Percentiles rank a stretch among this genome's conserved stretches.
phyloP scores from a whole-genome alignment of 2,113 vertebrate species.

The Thermophis baileyi region DNA sequence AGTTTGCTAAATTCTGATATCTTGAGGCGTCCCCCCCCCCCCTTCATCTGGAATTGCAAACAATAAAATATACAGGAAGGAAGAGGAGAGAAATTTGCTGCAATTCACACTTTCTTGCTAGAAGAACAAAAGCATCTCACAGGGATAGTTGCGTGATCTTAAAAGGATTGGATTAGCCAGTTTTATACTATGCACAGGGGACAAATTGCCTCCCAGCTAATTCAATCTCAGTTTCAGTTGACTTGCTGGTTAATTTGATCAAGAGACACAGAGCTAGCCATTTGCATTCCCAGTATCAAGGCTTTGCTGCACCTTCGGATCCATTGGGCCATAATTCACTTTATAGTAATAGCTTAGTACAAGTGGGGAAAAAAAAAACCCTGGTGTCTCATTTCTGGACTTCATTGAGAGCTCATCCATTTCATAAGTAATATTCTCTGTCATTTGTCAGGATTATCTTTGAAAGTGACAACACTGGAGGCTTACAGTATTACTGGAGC shows the following conservation, averaged over 20 bases:
- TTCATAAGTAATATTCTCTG: neutral
- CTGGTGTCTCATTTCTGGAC: neutral
- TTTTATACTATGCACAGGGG: neutral
- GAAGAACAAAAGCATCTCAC: neutral
- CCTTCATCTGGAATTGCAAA: neutral
- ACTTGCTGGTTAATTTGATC: constrained; percentile 10
- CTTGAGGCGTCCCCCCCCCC: neutral
- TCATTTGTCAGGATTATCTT: neutral
- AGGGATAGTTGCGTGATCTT: neutral
- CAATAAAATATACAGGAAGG: neutral
- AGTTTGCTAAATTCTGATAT: neutral
- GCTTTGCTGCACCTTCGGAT: neutral
- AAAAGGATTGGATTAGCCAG: neutral
- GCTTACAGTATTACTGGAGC: neutral
- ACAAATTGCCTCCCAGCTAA: neutral
- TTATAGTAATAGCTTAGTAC: neutral
- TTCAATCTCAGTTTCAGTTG: neutral
- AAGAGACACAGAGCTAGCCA: neutral
- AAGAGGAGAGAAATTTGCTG: no score
- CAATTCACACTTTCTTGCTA: neutral
- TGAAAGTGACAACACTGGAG: neutral
- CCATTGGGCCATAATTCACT: neutral
- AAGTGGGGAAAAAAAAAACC: neutral
- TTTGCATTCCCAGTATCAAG: neutral
- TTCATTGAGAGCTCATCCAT: neutral